These are phyloP conservation scores for Panopea generosa DNA, from an alignment of 2,888 invertebrate species.

Conservation along the genomic window DNA sequence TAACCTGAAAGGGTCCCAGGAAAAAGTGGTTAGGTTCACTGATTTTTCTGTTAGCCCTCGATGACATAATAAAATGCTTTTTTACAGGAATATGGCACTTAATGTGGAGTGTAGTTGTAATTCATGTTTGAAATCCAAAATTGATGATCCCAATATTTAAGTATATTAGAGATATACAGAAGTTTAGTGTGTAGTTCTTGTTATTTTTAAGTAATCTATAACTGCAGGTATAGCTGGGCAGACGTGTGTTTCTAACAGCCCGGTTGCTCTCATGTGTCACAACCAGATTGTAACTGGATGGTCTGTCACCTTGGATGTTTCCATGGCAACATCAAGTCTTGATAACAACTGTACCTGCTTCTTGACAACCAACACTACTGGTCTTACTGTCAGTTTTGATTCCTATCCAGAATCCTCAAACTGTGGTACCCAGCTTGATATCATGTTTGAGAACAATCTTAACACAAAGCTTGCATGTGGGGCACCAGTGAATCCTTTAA, in stretches of 20 bases:
- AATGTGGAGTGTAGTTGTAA: too few species aligned
- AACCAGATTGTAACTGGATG: constrained; percentile 17
- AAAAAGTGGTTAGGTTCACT: too few species aligned
- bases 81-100: too few species aligned
- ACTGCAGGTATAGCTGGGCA: constrained; percentile 10
- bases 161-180: too few species aligned
- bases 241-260: constrained; percentile 15
- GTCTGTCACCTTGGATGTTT: constrained; percentile 35
- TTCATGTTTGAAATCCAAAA: too few species aligned
- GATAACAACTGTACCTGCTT: constrained; percentile 24
- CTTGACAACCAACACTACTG: constrained; percentile 13
- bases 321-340: constrained; percentile 11
- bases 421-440: constrained; percentile 31
- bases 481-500: constrained; percentile 16
- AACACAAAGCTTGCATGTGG: constrained; percentile 38
- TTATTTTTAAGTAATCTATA: not conserved
- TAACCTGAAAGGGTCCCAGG: too few species aligned
- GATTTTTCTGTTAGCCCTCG: too few species aligned
- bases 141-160: too few species aligned
- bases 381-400: constrained; percentile 24
- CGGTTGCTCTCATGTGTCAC: constrained; percentile 34
- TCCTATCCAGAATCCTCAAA: constrained; percentile 13
- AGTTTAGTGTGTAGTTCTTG: too few species aligned
- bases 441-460: constrained; percentile 33
- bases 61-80: too few species aligned